A percentile compares a stretch with the other conserved stretches of the same genome.
Evolutionary conservation across 2,888 invertebrate species (phyloP).

Genomic region (Fabriciana adippe): DNA sequence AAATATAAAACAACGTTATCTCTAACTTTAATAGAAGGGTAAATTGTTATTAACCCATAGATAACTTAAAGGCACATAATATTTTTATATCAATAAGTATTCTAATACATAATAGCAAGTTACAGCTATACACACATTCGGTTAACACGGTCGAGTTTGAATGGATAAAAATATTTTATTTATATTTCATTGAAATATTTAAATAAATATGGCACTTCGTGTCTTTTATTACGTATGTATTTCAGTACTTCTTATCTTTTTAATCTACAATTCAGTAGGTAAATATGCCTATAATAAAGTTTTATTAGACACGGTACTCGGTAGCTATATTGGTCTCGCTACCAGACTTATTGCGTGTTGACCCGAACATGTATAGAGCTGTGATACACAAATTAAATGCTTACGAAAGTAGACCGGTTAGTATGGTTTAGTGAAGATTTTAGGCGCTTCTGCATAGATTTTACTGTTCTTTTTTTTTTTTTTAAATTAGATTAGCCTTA

Average conservation of each 20-base stretch:
- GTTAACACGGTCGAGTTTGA: slow-evolving; percentile 1
- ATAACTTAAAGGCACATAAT: slow-evolving; percentile 15
- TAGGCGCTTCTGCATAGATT: no score
- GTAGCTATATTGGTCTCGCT: neutral
- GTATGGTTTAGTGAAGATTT: neutral
- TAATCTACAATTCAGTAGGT: no score
- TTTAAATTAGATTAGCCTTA: no score
- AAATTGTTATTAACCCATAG: slow-evolving; percentile 6
- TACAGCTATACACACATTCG: neutral
- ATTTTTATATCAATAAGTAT: slow-evolving; percentile 4
- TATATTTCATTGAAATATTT: no score
- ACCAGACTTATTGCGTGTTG: neutral
- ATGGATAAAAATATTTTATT: neutral
- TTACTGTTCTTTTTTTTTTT: no score
- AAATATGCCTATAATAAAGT: no score
- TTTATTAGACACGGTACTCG: no score
- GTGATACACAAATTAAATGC: neutral
- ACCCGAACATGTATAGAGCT: slow-evolving; percentile 1
- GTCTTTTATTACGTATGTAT: no score
- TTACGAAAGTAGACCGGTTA: neutral
- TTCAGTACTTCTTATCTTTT: no score
- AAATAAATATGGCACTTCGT: no score
- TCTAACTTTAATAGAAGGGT: neutral
- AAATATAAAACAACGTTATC: neutral
- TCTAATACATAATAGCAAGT: neutral